Base-by-base conservation (phyloP, 1,140 invertebrate genomes). In the Trachelipus rathkii region DNA sequence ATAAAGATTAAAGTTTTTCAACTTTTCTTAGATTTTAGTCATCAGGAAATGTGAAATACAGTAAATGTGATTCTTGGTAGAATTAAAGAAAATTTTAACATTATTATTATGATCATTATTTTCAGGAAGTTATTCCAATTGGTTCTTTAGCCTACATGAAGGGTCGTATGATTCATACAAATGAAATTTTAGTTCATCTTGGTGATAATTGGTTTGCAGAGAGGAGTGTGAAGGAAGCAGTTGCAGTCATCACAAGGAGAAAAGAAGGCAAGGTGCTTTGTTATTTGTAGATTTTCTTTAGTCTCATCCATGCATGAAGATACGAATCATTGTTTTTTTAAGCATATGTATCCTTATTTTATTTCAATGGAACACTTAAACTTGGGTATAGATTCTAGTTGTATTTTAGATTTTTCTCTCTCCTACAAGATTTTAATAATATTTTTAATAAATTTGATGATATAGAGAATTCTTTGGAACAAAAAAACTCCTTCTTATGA, bases 151-250 rank as follows among this genome's bases (percentile, higher is more conserved):
- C 90, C 0, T 88, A 92, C 71, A 89, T 91, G 86, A 89, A 87
- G 81, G 91, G 91, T 33, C 87, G 88, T 82, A 82, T 92, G 44
- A 86, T 88, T 21, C 90, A 92, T 78, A 92, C 91, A 1, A 92
- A 92, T 85, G 91, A 92, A 85, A 87, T 92, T 21, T 82, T 90
- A 60, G 89, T 90, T 43, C 85, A 88, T 5, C 82, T 92, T 10
- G 91, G 91, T 43, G 89, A 91, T 79, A 89, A 89, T 78, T 92
- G 89, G 84, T 92, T 92, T 86, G 88, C 86, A 13, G 91, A 92
- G 79, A 86, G 89, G 70, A 90, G 89, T 60, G 87, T 89, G 8
- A 86, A 88, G 78, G 87, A 91, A 82, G 90, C 91, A 1, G 83
- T 83, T n/a, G 87, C 87, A 24, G 88, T 92, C 74, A 75, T 80